phyloP scores from a whole-genome alignment of 2,797 vertebrate genomes.

The Characodon lateralis region DNA sequence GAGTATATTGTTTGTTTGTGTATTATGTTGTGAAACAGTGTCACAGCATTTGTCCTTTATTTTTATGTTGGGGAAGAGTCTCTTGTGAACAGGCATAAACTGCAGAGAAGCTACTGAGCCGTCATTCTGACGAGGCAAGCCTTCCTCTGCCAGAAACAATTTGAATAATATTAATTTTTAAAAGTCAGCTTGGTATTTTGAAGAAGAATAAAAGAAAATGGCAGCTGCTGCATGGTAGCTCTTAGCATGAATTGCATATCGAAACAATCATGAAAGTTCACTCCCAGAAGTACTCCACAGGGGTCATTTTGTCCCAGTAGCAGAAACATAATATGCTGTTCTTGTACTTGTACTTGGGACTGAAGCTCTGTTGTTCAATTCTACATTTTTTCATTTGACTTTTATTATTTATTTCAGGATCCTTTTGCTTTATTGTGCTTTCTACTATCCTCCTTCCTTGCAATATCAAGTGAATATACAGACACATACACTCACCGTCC shows the following conservation, averaged over 20 bases:
- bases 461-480: background rate
- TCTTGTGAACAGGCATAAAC: conserved; percentile 14
- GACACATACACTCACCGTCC: background rate
- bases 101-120: background rate
- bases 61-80: conserved; percentile 8
- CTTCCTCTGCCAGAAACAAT: conserved; percentile 8
- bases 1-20: background rate
- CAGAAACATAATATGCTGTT: conserved; percentile 47
- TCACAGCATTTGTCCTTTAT: background rate
- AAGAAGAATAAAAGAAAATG: conserved; percentile 9
- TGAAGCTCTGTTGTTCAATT: background rate
- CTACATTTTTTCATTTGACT: background rate
- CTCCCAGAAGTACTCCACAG: conserved; percentile 23
- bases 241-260: conserved; percentile 8
- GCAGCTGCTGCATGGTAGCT: background rate
- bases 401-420: conserved; percentile 11
- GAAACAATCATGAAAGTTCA: conserved; percentile 4
- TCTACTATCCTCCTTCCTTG: background rate
- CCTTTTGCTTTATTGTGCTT: conserved; percentile 38
- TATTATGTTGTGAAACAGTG: background rate
- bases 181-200: conserved; percentile 15
- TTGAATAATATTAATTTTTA: conserved; percentile 17
- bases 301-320: conserved; percentile 40
- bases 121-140: conserved; percentile 21
- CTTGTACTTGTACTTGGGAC: conserved; percentile 13